Base-by-base conservation (phyloP, 1,140 invertebrate genomes). In the Acromyrmex echinatior region DNA sequence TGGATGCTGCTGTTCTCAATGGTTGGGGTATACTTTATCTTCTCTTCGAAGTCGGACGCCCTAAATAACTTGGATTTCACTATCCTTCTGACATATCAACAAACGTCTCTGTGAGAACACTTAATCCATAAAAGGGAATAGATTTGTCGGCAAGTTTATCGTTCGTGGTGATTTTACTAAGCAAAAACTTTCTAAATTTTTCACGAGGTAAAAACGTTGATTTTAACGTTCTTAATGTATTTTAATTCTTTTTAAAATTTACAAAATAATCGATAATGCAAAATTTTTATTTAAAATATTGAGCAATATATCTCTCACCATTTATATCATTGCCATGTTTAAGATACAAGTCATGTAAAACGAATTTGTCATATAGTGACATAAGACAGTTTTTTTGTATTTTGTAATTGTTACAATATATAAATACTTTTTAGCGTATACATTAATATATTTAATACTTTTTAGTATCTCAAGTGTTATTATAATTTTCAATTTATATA, bases 1-100 rank as follows among this genome's bases (percentile, higher is more conserved):
- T 80, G 88, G 88, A 92, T 92, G 91, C 91, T 93, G 90, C 86
- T 79, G 87, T 91, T 88, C 90, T 89, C 76, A 86, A 87, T 92
- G 86, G 82, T 86, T 85, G 86, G 66, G 80, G 85, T 73, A 88
- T 90, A 90, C 89, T 87, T 92, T 92, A 92, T 93, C 89, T 92
- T 70, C 86, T 86, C 78, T 65, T 80, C 68, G 70, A 62, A 71
- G 51, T 58, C 60, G 63, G 51, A 77, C 80, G 90, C 35, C 76
- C 90, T 78, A 77, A 92, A 92, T 91, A 88, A 92, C 91, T 87
- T 58, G 51, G 58, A 88, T 92, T 92, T 92, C 84, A 86, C 85
- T 86, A 82, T 87, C 86, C 31, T 91, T 31, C 70, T 39, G 79
- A 60, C 68, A 31, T 53, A 35, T 14, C 49, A 53, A 28, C 21